Conservation (phyloP, 2,888 invertebrate species). For the Conops quadrifasciatus region DNA sequence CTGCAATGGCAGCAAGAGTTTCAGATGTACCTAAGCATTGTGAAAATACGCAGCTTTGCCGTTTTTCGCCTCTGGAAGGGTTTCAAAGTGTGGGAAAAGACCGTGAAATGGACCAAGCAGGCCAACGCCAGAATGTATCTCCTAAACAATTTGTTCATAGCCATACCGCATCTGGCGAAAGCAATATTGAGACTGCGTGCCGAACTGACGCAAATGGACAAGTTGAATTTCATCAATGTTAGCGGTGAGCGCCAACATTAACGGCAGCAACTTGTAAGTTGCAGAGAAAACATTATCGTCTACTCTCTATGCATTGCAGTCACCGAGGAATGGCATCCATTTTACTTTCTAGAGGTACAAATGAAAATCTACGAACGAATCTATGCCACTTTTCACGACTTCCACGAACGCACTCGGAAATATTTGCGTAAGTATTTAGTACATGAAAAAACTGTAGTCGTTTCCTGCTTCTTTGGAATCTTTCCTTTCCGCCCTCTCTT, state of each 20-base stretch:
- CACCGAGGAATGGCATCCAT: slow-evolving; percentile 69
- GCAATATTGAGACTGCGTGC: slow-evolving; percentile 77
- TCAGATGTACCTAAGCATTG: slow-evolving; percentile 79
- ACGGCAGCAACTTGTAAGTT: not conserved
- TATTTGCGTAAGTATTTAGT: slow-evolving; percentile 67
- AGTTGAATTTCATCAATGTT: slow-evolving; percentile 72
- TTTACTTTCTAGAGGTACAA: slow-evolving; percentile 77
- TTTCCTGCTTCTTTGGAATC: not conserved
- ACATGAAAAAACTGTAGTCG: slow-evolving; percentile 38
- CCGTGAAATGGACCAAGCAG: slow-evolving; percentile 76
- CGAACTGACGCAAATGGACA: slow-evolving; percentile 73
- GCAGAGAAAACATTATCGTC: not conserved
- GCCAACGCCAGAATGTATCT: slow-evolving; percentile 70
- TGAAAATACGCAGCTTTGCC: slow-evolving; percentile 75
- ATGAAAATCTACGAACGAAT: slow-evolving; percentile 61
- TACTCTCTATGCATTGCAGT: slow-evolving; percentile 47
- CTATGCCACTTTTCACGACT: slow-evolving; percentile 64
- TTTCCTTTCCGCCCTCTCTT: not conserved
- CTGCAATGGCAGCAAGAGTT: slow-evolving; percentile 85
- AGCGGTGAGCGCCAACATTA: slow-evolving; percentile 52
- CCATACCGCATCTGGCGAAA: slow-evolving; percentile 75
- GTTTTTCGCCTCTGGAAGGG: slow-evolving; percentile 80
- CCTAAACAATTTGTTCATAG: slow-evolving; percentile 76
- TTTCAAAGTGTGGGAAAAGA: slow-evolving; percentile 82
- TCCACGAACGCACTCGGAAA: slow-evolving; percentile 68